Evolutionary conservation across 2,113 vertebrate genomes (phyloP).

Genomic region (Dicerorhinus sumatrensis): DNA sequence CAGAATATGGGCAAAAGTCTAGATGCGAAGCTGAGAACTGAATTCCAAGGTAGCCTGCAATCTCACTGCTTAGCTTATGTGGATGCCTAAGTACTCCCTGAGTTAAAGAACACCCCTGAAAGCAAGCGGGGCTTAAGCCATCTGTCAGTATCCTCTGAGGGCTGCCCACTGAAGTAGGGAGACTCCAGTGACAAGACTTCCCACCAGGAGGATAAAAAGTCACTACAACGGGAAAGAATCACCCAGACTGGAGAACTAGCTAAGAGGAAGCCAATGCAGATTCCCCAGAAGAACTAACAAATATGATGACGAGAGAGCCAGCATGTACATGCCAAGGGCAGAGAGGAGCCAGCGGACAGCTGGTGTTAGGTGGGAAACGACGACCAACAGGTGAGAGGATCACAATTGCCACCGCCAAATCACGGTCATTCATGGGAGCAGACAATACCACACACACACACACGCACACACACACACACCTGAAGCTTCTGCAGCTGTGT

Average conservation of each 20-base stretch:
- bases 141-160: not conserved
- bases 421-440: not conserved
- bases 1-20: not conserved
- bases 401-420: not conserved
- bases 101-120: not conserved
- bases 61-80: not conserved
- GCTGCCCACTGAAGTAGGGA: not conserved
- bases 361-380: slow-evolving; percentile 11
- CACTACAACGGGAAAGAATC: not conserved
- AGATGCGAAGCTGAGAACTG: not conserved
- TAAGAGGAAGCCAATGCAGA: not conserved
- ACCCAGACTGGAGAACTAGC: not conserved
- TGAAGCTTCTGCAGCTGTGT: slow-evolving; percentile 56
- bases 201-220: not conserved
- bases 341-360: not conserved
- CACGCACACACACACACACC: not conserved
- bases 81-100: not conserved
- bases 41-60: not conserved
- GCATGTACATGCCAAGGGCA: slow-evolving; percentile 6
- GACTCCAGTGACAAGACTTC: not conserved
- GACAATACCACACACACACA: not conserved
- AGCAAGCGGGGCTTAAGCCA: not conserved
- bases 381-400: not conserved
- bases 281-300: slow-evolving; percentile 38
- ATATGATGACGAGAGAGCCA: not conserved